These are phyloP conservation scores for Halocynthia aurantium DNA, from an alignment of 23 tunicate species.

Conservation along the genomic window DNA sequence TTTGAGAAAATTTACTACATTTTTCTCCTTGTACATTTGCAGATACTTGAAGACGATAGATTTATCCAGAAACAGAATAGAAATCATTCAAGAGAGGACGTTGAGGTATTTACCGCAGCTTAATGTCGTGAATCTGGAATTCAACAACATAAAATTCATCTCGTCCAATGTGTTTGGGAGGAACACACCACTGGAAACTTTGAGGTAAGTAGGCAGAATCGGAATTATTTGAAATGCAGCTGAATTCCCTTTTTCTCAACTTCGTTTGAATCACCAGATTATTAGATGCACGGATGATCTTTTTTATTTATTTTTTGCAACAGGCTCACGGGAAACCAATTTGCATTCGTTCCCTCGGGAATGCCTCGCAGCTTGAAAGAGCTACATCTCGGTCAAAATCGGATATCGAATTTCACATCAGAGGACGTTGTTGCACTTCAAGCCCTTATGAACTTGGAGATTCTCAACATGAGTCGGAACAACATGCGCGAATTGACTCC, in stretches of 20 bases:
- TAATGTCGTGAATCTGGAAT: not conserved
- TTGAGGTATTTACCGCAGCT: not conserved
- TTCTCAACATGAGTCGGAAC: slow-evolving; percentile 44
- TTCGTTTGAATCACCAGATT: not conserved
- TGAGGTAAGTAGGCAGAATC: slow-evolving; percentile 1
- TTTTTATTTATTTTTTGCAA: not conserved
- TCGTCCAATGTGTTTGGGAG: slow-evolving; percentile 15
- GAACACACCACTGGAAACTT: slow-evolving; percentile 6
- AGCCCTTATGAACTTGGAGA: slow-evolving; percentile 18
- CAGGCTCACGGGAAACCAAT: slow-evolving; percentile 33
- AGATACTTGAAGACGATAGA: slow-evolving; percentile 8
- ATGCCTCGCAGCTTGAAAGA: slow-evolving; percentile 25
- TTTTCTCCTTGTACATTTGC: not conserved
- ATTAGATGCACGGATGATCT: not conserved
- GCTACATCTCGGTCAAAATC: slow-evolving; percentile 26
- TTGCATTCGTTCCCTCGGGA: slow-evolving; percentile 22
- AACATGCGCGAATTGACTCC: slow-evolving; percentile 4
- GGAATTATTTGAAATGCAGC: not conserved
- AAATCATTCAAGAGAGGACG: slow-evolving; percentile 4
- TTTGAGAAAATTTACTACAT: not conserved
- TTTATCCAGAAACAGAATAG: slow-evolving; percentile 1
- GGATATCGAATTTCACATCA: slow-evolving; percentile 3
- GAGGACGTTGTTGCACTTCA: not conserved
- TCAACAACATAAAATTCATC: slow-evolving; percentile 9
- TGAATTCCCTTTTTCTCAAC: not conserved